Evolutionary conservation across 2,888 invertebrate genomes (phyloP).

Genomic region (Lasioglossum leucozonium): DNA sequence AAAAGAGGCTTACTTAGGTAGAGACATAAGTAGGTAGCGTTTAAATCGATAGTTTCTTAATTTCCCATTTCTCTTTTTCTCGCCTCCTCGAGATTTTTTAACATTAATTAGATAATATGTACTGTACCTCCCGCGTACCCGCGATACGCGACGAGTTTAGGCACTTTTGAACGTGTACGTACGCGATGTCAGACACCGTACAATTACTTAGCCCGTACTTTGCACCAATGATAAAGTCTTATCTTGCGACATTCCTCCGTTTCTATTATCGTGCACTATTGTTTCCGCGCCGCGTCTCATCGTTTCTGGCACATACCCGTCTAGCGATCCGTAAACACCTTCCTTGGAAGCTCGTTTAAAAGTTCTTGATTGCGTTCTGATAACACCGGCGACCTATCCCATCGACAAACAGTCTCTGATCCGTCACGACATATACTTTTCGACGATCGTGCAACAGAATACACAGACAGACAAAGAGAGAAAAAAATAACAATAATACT

Average conservation of each 20-base stretch:
- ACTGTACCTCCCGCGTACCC: conserved; percentile 64
- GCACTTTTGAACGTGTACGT: conserved; percentile 69
- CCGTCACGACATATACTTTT: not conserved
- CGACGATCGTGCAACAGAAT: conserved; percentile 18
- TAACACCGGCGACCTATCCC: not conserved
- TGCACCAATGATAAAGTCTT: conserved; percentile 60
- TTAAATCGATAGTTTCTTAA: conserved; percentile 10
- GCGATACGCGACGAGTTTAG: conserved; percentile 69
- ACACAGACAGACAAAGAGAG: not conserved
- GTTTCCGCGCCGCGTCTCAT: conserved; percentile 29
- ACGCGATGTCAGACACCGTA: conserved; percentile 57
- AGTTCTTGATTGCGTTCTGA: conserved; percentile 20
- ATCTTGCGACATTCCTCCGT: conserved; percentile 36
- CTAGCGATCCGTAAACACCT: conserved; percentile 43
- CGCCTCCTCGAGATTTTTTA: conserved; percentile 7
- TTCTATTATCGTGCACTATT: conserved; percentile 59
- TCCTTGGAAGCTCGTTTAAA: conserved; percentile 55
- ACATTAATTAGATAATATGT: conserved; percentile 62
- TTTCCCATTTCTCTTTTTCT: not conserved
- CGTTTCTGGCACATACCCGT: conserved; percentile 51
- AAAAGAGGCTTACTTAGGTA: conserved; percentile 68
- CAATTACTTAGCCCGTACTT: conserved; percentile 60
- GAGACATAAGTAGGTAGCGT: conserved; percentile 65
- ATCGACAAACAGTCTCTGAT: not conserved
- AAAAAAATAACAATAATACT: not conserved